Conservation (phyloP, 1,140 invertebrate species). For the Cydia strobilella region DNA sequence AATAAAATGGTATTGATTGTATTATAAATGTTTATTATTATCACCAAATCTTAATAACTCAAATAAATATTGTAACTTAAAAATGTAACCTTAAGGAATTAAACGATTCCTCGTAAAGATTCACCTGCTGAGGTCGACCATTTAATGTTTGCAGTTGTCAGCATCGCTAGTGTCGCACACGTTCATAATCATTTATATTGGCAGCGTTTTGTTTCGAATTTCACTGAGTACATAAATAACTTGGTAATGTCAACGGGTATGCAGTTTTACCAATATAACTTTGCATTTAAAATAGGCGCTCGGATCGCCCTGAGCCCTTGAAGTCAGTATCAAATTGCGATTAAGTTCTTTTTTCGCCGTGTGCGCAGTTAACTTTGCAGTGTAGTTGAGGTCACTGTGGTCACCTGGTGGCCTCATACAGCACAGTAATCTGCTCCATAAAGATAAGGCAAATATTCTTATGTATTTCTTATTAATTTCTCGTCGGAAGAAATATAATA, state of each 20-base stretch:
- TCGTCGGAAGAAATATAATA: background rate
- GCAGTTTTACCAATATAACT: constrained; percentile 6
- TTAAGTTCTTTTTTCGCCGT: background rate
- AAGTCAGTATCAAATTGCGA: background rate
- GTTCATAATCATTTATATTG: background rate
- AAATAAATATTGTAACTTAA: constrained; percentile 14
- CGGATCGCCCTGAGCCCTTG: background rate
- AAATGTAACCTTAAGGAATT: constrained; percentile 31
- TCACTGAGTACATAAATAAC: background rate
- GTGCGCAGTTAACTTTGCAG: constrained; percentile 7
- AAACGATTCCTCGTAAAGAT: constrained; percentile 29
- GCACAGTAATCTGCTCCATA: constrained; percentile 9
- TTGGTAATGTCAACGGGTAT: background rate
- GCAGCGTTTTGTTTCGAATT: background rate
- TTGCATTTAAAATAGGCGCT: background rate
- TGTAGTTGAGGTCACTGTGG: background rate
- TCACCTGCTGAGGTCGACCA: constrained; percentile 18
- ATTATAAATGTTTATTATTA: constrained; percentile 1
- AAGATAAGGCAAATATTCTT: background rate
- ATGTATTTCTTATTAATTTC: background rate
- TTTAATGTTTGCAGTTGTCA: background rate
- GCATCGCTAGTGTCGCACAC: background rate
- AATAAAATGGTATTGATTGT: background rate
- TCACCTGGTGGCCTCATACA: constrained; percentile 9
- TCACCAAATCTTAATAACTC: constrained; percentile 5